Conservation (phyloP, 1,140 invertebrate genomes). For the Drosophila melanica region DNA sequence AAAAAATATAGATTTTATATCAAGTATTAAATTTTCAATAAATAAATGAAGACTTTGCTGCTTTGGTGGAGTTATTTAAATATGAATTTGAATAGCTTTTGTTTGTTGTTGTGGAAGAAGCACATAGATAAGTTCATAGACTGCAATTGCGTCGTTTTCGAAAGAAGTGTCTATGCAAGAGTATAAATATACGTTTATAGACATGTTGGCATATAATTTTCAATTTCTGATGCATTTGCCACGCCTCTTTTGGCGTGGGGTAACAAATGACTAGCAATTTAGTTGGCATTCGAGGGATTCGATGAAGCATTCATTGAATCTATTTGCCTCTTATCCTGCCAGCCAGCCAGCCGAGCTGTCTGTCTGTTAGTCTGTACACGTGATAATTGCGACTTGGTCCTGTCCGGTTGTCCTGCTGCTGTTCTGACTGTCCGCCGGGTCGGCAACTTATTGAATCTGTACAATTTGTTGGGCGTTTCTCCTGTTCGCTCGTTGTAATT, state of each 20-base stretch:
- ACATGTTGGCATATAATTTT: slow-evolving; percentile 32
- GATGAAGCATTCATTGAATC: slow-evolving; percentile 47
- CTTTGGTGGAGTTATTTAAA: background rate
- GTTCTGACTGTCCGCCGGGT: slow-evolving; percentile 8
- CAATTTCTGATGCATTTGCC: slow-evolving; percentile 21
- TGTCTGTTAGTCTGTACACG: slow-evolving; percentile 30
- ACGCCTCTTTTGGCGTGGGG: slow-evolving; percentile 8
- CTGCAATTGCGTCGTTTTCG: too few species aligned
- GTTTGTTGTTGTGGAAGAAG: too few species aligned
- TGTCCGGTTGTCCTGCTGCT: background rate
- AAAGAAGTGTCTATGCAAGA: background rate
- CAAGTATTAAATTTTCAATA: too few species aligned
- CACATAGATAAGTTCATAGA: too few species aligned
- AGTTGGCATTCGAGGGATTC: slow-evolving; percentile 49
- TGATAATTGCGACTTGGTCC: slow-evolving; percentile 58
- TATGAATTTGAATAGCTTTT: background rate
- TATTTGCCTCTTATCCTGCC: slow-evolving; percentile 7
- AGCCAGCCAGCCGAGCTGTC: background rate
- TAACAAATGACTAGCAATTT: slow-evolving; percentile 50
- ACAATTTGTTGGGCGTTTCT: slow-evolving; percentile 67
- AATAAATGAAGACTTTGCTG: background rate
- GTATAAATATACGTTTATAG: background rate
- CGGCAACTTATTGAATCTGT: slow-evolving; percentile 74
- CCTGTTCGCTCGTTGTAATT: slow-evolving; percentile 46
- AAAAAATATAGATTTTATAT: too few species aligned